Conservation (phyloP, 92 coral and sea anemone species). For the Epizoanthus scotinus region DNA sequence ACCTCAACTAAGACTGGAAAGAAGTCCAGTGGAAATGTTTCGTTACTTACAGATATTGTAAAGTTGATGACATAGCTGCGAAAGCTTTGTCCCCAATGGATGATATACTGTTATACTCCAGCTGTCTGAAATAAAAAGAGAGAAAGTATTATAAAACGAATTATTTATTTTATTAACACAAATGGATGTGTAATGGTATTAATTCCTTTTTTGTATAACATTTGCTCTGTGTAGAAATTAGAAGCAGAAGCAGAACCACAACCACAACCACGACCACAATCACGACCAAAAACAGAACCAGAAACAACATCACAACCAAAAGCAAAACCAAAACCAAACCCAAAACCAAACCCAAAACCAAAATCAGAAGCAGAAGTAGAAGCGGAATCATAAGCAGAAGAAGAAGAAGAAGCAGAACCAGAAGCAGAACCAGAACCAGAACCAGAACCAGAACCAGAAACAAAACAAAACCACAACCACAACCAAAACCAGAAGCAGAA, state of each 20-base stretch:
- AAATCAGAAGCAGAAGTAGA: neutral
- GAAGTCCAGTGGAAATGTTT: neutral
- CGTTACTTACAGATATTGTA: constrained; percentile 1
- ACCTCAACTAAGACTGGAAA: neutral
- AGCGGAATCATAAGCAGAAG: neutral
- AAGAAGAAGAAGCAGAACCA: neutral
- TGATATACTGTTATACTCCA: neutral
- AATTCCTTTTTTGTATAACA: no score
- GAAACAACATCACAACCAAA: neutral
- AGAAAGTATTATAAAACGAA: no score
- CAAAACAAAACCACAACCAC: no score
- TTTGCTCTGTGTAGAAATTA: neutral
- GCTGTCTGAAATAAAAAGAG: neutral
- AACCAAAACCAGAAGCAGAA: no score
- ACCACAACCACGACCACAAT: neutral
- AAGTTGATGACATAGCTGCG: constrained; percentile 18
- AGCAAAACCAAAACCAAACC: neutral
- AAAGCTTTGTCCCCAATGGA: constrained; percentile 14
- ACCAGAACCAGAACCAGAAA: no score
- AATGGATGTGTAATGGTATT: no score
- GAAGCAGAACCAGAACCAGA: neutral
- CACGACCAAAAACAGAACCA: no score
- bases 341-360: neutral
- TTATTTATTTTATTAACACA: no score
- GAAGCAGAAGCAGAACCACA: neutral